Evolutionary conservation across 2,888 invertebrate species (phyloP).

Genomic region (Athetis lepigone): DNA sequence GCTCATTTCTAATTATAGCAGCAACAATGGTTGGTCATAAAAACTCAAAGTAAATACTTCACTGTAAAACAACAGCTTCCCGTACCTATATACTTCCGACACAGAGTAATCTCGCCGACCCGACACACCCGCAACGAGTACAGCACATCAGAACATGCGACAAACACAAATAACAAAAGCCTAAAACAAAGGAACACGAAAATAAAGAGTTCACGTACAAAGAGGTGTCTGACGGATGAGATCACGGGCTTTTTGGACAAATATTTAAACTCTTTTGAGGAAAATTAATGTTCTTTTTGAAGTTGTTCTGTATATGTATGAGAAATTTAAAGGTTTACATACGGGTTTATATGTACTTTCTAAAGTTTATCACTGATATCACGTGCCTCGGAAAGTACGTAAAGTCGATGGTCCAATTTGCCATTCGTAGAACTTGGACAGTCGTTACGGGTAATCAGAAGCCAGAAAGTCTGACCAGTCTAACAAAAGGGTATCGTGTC

Average conservation of each 20-base stretch:
- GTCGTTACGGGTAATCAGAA: too few species aligned
- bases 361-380: too few species aligned
- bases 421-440: too few species aligned
- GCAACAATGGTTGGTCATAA: too few species aligned
- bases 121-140: not conserved
- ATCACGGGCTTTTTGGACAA: slow-evolving; percentile 32
- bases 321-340: too few species aligned
- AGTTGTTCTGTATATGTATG: not conserved
- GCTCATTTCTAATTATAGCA: too few species aligned
- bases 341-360: too few species aligned
- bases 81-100: not conserved
- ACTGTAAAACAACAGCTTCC: not conserved
- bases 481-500: too few species aligned
- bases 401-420: too few species aligned
- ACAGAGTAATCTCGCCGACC: slow-evolving; percentile 17
- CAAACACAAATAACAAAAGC: slow-evolving; percentile 4
- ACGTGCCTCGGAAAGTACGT: too few species aligned
- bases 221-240: slow-evolving; percentile 28
- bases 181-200: slow-evolving; percentile 28
- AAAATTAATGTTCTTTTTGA: slow-evolving; percentile 8
- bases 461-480: too few species aligned
- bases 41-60: not conserved
- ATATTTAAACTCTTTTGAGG: not conserved
- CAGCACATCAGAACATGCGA: slow-evolving; percentile 15
- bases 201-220: not conserved